A percentile compares a stretch with the other conserved stretches of the same genome.
Evolutionary conservation across 53 echinoderm and acorn worm genomes (phyloP).

Genomic region (Paracentrotus lividus): DNA sequence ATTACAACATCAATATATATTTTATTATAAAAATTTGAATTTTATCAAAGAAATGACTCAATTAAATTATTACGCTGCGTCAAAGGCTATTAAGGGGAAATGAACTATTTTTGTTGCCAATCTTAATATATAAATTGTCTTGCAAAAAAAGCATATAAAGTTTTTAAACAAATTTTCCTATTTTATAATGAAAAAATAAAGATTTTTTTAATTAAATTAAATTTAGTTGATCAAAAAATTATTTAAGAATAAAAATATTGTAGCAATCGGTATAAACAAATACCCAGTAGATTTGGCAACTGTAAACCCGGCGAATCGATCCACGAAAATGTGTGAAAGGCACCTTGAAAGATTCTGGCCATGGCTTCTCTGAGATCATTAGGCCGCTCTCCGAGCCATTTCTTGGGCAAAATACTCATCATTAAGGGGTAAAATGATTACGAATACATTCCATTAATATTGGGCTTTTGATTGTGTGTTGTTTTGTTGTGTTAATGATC

Average conservation of each 20-base stretch:
- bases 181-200: neutral
- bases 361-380: constrained; percentile 85
- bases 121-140: neutral
- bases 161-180: neutral
- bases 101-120: neutral
- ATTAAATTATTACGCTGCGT: neutral
- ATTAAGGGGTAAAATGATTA: constrained; percentile 69
- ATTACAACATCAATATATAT: too few relatives aligned
- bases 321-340: constrained; percentile 8
- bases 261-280: too few relatives aligned
- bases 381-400: constrained; percentile 79
- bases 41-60: neutral
- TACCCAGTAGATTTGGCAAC: too few relatives aligned
- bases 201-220: neutral
- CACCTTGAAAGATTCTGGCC: constrained; percentile 63
- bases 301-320: too few relatives aligned
- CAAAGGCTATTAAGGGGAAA: neutral
- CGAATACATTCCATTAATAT: neutral
- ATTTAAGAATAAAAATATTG: too few relatives aligned
- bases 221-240: too few relatives aligned
- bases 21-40: too few relatives aligned
- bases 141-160: neutral
- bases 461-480: neutral
- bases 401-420: constrained; percentile 75
- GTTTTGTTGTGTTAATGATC: neutral